These are phyloP conservation scores for Saturnia japonica DNA, from an alignment of 2,888 invertebrate species.

Conservation along the genomic window DNA sequence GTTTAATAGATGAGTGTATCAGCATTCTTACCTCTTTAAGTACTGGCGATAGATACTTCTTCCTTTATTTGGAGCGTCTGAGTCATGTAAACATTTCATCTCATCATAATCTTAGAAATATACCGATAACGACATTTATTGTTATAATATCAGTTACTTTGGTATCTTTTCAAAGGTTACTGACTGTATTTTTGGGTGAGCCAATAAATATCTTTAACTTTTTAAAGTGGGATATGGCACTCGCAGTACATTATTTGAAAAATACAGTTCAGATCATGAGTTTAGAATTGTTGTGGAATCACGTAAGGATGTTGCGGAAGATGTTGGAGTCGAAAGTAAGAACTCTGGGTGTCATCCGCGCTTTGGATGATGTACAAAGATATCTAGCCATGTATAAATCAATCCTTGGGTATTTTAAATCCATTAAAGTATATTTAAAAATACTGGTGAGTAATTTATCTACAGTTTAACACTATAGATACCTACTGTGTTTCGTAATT, in stretches of 20 bases:
- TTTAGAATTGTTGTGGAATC: background rate
- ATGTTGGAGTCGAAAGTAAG: background rate
- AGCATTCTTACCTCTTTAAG: background rate
- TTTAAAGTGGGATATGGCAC: background rate
- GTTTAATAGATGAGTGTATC: background rate
- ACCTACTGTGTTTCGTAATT: background rate
- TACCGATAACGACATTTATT: background rate
- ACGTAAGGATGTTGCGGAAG: background rate
- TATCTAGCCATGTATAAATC: background rate
- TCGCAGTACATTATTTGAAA: background rate
- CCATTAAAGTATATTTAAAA: background rate
- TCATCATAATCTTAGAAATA: background rate
- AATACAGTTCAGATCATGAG: background rate
- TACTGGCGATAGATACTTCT: background rate
- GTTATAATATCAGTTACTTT: background rate
- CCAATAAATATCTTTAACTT: background rate
- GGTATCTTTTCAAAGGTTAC: background rate
- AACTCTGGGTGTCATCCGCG: too few relatives aligned
- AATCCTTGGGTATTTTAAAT: background rate
- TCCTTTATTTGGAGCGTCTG: background rate
- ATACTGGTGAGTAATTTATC: conserved; percentile 1
- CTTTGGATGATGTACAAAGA: background rate
- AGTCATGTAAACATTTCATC: background rate
- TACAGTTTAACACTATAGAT: background rate
- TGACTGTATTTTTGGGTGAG: fast-evolving